These are phyloP conservation scores for Lymantria dispar DNA, from an alignment of 2,888 invertebrate genomes.

Conservation along the genomic window DNA sequence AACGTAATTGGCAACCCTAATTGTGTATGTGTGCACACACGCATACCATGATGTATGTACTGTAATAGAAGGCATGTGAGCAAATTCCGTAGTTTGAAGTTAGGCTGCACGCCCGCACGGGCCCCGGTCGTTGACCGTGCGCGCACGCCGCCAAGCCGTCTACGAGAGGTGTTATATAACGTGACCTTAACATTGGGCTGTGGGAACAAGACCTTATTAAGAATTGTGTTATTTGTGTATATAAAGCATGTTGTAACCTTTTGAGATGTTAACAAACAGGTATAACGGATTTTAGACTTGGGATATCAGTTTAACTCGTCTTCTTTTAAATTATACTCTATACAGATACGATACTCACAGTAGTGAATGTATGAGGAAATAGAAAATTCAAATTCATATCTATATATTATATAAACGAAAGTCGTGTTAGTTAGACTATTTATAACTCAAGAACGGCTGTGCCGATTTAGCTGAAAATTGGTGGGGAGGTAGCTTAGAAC, in stretches of 20 bases:
- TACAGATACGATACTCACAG: too few species aligned
- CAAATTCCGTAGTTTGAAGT: conserved; percentile 62
- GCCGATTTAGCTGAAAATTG: too few species aligned
- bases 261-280: not conserved
- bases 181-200: conserved; percentile 75
- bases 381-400: too few species aligned
- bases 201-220: conserved; percentile 42
- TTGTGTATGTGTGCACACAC: conserved; percentile 8
- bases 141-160: conserved; percentile 79
- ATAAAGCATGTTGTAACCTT: not conserved
- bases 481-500: too few species aligned
- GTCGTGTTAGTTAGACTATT: too few species aligned
- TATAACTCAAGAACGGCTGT: too few species aligned
- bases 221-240: not conserved
- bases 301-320: not conserved
- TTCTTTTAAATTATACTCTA: too few species aligned
- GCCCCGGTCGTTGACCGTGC: conserved; percentile 69
- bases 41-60: conserved; percentile 10
- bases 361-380: too few species aligned
- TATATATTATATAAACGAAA: too few species aligned
- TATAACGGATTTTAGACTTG: not conserved
- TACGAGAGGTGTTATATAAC: conserved; percentile 68
- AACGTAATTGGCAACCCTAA: not conserved
- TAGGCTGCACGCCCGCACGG: conserved; percentile 68
- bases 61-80: conserved; percentile 40